Base-by-base conservation (phyloP, 2,113 vertebrate species). In the Cromileptes altivelis region DNA sequence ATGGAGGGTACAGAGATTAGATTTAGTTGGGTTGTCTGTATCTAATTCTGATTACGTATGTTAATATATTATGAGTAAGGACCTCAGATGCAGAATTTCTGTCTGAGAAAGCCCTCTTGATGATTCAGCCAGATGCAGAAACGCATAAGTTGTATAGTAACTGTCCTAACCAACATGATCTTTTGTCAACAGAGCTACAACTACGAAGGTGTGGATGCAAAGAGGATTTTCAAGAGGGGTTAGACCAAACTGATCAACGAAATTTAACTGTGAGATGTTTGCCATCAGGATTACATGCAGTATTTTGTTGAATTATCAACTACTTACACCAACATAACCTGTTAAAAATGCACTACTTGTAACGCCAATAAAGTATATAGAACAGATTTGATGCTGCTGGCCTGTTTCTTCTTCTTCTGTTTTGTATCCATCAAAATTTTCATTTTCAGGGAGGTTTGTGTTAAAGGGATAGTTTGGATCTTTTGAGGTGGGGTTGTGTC, bases 131-230 rank as follows among this genome's bases (percentile, higher is more conserved):
- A 17, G 4, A 23, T 27, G 15, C 13, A 75, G 7, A 72, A 63
- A 50, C 17, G 42, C 6, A 42, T 4, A 81, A 53, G 33, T 27
- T 33, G 60, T 58, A 53, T 33, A 62, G 30, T 12, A 45, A 75
- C 50, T 42, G 1, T 37, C 50, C 6, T 37, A 37, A 37, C 3
- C 70, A n/a, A 68, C 5, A 11, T 45, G 2, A 33, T 73, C 10
- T 89, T 56, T 86, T 14, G 37, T 62, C 62, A 58, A 69, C 94
- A 99, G 98, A 96, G 74, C 75, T 99, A 97, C 0, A 0, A 3
- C n/a, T 99, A 98, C 0, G 97, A 99, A 60, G 98, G 98, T 57
- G 96, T 97, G n/a, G 95, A 97, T 21, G 96, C 97, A 61, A 98
- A 97, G 91, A 96, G 98, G 87, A 88, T 97, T 94, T 99, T 98